Evolutionary conservation across 2,797 vertebrate genomes (phyloP), one percentile per base, ranked within the genome.

Genomic region (Danio choprae): DNA sequence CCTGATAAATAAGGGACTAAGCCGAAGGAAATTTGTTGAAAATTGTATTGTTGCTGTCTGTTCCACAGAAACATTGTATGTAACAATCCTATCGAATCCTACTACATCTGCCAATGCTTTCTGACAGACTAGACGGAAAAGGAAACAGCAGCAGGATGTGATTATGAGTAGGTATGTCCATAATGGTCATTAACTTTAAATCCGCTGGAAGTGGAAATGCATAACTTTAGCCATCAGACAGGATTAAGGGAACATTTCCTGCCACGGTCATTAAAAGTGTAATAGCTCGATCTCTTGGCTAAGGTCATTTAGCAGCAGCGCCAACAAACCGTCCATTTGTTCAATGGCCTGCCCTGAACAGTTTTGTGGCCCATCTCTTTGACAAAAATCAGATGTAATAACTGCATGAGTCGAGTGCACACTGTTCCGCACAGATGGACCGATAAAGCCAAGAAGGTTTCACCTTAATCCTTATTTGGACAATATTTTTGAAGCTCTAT

Each of bases 381-480:
- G 20, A 73, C 41, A 58, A 59, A 70, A 73, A 71, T 71, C 68
- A 46, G 72, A 74, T 74, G 43, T 50, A 46, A 62, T 48, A 48
- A 18, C 72, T 15, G 44, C 55, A 62, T 55, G 72, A 50, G 56
- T 9, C 36, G 3, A 69, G 6, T n/a, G 29, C 58, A 51, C 10
- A 56, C 43, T 78, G 76, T 59, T 78, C 64, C 16, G 18, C 75
- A 69, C 64, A 78, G 64, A 78, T 50, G 67, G 56, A 11, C 43
- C 4, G 43, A 77, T 68, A 44, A 77, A 77, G 43, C 50, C 40
- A 18, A 55, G 55, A 67, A 59, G 55, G 43, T 60, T 79, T 71
- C 77, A 60, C 20, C 68, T 63, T 63, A 59, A 48, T 78, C 64
- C 58, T 79, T 40, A 18, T 43, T 18, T 36, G 3, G 75, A 56